Conservation (phyloP, 2,113 vertebrate genomes). For the Megaceryle torquata region DNA sequence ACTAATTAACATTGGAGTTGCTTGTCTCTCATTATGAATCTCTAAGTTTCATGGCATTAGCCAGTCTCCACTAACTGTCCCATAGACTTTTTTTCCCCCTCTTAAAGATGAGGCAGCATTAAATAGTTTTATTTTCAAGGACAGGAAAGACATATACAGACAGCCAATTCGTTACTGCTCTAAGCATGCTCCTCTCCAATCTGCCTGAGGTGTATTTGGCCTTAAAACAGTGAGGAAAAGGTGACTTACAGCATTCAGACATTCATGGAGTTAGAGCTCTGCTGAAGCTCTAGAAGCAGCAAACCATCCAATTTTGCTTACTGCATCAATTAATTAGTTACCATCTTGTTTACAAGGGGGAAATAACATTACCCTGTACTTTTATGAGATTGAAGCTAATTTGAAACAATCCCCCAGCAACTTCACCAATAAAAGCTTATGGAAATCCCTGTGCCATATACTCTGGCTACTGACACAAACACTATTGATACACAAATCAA, state of each 20-base stretch:
- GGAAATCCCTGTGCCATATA: conserved; percentile 25
- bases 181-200: background rate
- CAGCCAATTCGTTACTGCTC: background rate
- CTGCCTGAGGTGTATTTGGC: background rate
- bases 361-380: conserved; percentile 33
- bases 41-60: background rate
- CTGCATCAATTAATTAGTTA: conserved; percentile 49
- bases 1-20: conserved; percentile 57
- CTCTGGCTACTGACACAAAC: conserved; percentile 42
- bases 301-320: background rate
- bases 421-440: conserved; percentile 25
- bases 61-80: conserved; percentile 13
- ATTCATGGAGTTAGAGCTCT: background rate
- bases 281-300: background rate
- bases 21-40: background rate
- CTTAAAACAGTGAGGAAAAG: background rate
- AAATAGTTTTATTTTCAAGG: background rate
- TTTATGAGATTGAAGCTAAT: conserved; percentile 50
- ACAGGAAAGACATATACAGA: background rate
- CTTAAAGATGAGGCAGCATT: background rate
- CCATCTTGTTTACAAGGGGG: conserved; percentile 44
- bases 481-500: conserved; percentile 45
- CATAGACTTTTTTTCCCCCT: background rate
- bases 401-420: conserved; percentile 60
- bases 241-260: background rate